These are phyloP conservation scores for Malurus alboscapulatus DNA, from an alignment of 2,113 vertebrate genomes.

Conservation along the genomic window DNA sequence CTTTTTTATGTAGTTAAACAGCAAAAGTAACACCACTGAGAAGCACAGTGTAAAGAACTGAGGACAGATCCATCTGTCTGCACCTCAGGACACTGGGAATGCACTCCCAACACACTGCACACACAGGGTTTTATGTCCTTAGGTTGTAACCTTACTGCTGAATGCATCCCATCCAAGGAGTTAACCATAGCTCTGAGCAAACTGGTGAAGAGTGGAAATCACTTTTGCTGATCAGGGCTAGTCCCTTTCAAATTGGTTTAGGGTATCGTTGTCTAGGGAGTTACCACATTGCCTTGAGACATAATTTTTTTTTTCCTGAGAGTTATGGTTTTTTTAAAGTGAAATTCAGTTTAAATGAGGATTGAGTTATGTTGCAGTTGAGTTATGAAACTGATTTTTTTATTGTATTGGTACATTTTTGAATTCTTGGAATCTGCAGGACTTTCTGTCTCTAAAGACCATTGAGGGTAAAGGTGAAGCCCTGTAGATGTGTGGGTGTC, in stretches of 20 bases:
- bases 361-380: not conserved
- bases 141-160: not conserved
- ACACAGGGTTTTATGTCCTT: not conserved
- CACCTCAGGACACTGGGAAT: not conserved
- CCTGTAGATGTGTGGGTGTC: not conserved
- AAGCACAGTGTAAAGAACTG: not conserved
- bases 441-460: not conserved
- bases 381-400: not conserved
- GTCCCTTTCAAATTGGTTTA: not conserved
- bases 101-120: no score
- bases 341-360: not conserved
- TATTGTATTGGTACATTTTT: not conserved
- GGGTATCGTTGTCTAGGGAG: not conserved
- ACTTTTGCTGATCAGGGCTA: not conserved
- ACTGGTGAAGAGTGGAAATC: not conserved
- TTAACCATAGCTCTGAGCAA: not conserved
- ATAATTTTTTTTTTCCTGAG: not conserved
- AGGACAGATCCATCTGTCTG: not conserved
- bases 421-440: not conserved
- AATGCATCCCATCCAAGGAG: not conserved
- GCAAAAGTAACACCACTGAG: not conserved
- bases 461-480: not conserved
- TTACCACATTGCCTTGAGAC: not conserved
- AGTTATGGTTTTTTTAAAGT: rapidly evolving
- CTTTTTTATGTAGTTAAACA: not conserved